A percentile compares a stretch with the other conserved stretches of the same genome.
Conservation (phyloP, 2,113 vertebrate genomes). For the Sylvia atricapilla region DNA sequence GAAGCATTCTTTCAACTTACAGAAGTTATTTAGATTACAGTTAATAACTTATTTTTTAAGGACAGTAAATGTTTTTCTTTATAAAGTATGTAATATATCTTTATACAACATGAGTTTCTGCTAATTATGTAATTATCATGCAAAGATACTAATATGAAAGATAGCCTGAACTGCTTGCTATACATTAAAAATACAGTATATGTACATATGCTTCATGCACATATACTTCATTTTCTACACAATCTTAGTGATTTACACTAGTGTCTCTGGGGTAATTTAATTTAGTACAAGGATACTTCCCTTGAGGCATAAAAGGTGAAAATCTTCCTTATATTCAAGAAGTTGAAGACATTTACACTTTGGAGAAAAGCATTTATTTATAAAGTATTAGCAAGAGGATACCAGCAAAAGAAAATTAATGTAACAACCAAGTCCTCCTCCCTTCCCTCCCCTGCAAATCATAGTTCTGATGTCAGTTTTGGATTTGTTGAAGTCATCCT, state of each 20-base stretch:
- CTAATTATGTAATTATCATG: slow-evolving; percentile 43
- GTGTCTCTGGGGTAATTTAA: not conserved
- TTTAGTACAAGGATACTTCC: not conserved
- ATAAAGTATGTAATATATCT: slow-evolving; percentile 18
- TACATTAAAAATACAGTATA: not conserved
- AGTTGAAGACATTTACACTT: not conserved
- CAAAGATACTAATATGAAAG: slow-evolving; percentile 26
- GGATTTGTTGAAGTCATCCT: not conserved
- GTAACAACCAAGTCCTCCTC: not conserved
- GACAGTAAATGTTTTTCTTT: not conserved
- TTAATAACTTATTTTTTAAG: slow-evolving; percentile 4
- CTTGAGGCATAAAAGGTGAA: not conserved
- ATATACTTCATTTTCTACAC: not conserved
- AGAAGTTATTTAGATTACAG: slow-evolving; percentile 13
- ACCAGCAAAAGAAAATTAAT: not conserved
- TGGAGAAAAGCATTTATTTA: not conserved
- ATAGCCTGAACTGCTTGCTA: not conserved
- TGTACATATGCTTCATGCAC: not conserved
- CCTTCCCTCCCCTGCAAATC: not conserved
- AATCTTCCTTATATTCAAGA: not conserved
- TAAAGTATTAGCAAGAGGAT: not conserved
- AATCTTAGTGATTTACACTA: not conserved
- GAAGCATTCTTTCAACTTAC: not conserved
- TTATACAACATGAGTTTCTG: not conserved
- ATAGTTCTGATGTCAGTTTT: not conserved